Base-by-base conservation (phyloP, 2,113 vertebrate genomes). In the Terrapene triunguis region DNA sequence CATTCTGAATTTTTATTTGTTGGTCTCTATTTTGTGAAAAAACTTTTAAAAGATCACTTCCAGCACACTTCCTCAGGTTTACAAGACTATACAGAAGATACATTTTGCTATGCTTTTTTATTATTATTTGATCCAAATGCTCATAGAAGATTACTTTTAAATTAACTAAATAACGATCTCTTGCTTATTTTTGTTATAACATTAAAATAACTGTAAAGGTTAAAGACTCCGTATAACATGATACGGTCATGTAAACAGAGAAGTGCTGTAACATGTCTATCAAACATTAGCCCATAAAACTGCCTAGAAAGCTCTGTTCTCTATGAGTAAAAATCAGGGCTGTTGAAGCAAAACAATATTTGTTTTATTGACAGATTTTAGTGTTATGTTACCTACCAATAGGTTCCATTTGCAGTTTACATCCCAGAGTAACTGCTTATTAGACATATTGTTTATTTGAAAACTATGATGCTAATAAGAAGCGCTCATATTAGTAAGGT, bases 381-480 rank as follows among this genome's bases (percentile, higher is more conserved):
- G 83, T 65, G 90, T 88, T 98, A 76, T 96, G 89, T 96, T 96
- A 95, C 87, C 88, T 96, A 96, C 95, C 97, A 97, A 91, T 86
- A 96, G 85, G 84, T 91, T 94, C 88, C 87, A 14, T 92, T 95
- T 91, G 85, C 93, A 89, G 81, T 95, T 96, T 94, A 88, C 93
- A 96, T 98, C 96, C 91, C 80, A 65, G 88, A 96, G 89, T 97
- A 97, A 97, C 97, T 97, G 92, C 93, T 98, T 96, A 97, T 98
- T 96, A 98, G 97, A 96, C 82, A 93, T 96, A 94, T 89, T 96
- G 95, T 94, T 98, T 97, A 94, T 96, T 95, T 97, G 94, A 97
- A 97, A 98, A 97, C 92, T 94, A 86, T 96, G 97, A 95, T 97
- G 95, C 93, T 98, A 97, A 98, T 97, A 96, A 97, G 95, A 87